Base-by-base conservation (phyloP, 2,888 invertebrate genomes). In the Ypsolopha scabrella region DNA sequence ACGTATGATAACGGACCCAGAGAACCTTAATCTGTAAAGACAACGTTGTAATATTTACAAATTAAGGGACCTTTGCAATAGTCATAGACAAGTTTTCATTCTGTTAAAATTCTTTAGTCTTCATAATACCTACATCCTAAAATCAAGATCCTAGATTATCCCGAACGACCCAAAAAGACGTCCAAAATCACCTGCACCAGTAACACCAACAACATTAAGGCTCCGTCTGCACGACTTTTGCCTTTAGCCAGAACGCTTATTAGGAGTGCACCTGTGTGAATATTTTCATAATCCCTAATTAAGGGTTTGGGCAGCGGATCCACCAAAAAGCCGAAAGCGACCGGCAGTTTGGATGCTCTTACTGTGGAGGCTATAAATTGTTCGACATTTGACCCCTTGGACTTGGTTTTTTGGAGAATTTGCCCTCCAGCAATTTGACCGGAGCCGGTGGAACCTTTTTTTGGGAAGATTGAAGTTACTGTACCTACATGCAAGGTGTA, bases 211-310 rank as follows among this genome's bases (percentile, higher is more conserved):
- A 79, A 76, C 79, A 78, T 83, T 81, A 82, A 75, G 60, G 63
- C 62, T 59, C 61, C 67, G 62, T 69, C 68, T 61, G 74, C 86
- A 86, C 86, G 86, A 82, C 70, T 74, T 60, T 74, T 59, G 86
- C 86, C 86, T 66, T 67, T 60, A 82, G 86, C 85, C 64, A 77
- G 80, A 72, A 75, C 72, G 72, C 82, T 85, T 85, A 85, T 86
- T 85, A 86, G 73, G 81, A 76, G 66, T 65, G 82, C 86, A 86
- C 86, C 86, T 86, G 86, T 86, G 83, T 83, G 85, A 83, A 85
- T 85, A 77, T 83, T 82, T 80, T 77, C 82, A 82, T 83, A 83
- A 82, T 81, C 82, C 79, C 75, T 86, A 86, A 86, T 86, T 86
- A 86, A 79, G 78, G 86, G 86, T 85, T 83, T 73, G 86, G 48